Evolutionary conservation across 2,113 vertebrate species (phyloP).

Genomic region (Montifringilla adamsi): DNA sequence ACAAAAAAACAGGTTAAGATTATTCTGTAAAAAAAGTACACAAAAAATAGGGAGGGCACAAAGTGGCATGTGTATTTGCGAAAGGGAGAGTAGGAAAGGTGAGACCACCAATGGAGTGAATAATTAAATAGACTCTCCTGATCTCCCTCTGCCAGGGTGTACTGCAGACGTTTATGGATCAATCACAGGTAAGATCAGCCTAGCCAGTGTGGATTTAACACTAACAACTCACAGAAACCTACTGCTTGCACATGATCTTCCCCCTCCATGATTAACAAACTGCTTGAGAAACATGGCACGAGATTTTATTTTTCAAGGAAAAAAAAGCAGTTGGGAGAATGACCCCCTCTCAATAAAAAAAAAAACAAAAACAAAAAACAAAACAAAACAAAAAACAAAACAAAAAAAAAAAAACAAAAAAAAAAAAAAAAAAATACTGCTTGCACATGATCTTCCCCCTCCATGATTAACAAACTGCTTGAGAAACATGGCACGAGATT

Average conservation of each 20-base stretch:
- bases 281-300: background rate
- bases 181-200: background rate
- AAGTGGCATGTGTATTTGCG: background rate
- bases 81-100: background rate
- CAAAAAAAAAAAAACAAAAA: background rate
- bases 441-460: background rate
- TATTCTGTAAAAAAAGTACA: background rate
- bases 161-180: background rate
- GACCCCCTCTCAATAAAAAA: background rate
- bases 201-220: background rate
- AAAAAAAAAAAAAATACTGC: background rate
- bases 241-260: background rate
- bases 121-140: background rate
- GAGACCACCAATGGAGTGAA: background rate
- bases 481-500: background rate
- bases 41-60: background rate
- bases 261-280: background rate
- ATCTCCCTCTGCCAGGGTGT: background rate
- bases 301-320: background rate
- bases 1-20: accelerated
- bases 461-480: background rate
- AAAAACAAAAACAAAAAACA: background rate
- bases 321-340: background rate
- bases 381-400: background rate
- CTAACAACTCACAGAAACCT: background rate